Conservation (phyloP, 1,140 invertebrate genomes). For the Drosophila lini region DNA sequence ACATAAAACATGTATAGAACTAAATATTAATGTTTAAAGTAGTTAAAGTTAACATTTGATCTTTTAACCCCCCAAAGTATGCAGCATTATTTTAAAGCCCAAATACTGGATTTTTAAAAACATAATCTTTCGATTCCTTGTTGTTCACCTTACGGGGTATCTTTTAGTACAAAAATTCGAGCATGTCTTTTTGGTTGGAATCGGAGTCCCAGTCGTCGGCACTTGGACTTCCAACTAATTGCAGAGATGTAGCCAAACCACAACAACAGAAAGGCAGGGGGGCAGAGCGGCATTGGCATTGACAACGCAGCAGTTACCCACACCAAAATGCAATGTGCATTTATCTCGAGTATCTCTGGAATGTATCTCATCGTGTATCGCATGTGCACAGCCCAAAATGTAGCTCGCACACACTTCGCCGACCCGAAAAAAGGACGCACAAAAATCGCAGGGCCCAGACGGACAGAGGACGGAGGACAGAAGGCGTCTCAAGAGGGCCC, state of each 20-base stretch:
- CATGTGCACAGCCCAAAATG: constrained; percentile 70
- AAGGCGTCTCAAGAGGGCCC: constrained; percentile 39
- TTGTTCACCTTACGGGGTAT: too few relatives aligned
- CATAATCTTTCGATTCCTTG: background rate
- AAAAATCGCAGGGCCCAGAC: constrained; percentile 56
- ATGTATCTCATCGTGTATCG: constrained; percentile 67
- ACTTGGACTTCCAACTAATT: constrained; percentile 71
- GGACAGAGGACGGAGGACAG: constrained; percentile 8
- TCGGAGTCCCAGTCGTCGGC: constrained; percentile 8
- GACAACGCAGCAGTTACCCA: constrained; percentile 48
- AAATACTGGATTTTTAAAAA: background rate
- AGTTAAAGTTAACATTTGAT: background rate
- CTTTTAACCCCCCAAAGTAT: background rate
- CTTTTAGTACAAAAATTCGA: background rate
- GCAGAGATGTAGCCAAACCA: constrained; percentile 43
- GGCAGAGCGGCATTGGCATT: constrained; percentile 42
- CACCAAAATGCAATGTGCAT: constrained; percentile 38
- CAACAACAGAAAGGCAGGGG: constrained; percentile 29
- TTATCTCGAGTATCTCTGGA: constrained; percentile 74
- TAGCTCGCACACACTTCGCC: constrained; percentile 20
- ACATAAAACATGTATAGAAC: too few relatives aligned
- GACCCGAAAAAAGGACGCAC: constrained; percentile 66
- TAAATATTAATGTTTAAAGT: background rate
- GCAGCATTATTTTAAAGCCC: background rate
- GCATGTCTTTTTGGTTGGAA: background rate